Conservation (phyloP, 2,888 invertebrate species). For the Elysia crispata region DNA sequence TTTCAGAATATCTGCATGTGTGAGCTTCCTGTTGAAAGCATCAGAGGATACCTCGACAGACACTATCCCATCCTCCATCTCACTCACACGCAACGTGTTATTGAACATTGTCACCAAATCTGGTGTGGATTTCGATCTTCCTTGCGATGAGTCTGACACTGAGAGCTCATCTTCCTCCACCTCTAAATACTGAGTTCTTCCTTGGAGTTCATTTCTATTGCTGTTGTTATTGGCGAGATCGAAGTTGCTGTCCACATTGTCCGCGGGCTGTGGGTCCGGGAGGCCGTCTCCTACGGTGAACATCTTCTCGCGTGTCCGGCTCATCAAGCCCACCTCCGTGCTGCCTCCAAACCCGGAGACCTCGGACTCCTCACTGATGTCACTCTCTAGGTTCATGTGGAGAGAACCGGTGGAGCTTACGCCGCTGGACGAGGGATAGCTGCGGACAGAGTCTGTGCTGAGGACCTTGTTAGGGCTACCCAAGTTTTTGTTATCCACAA, state of each 20-base stretch:
- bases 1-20: conserved; percentile 48
- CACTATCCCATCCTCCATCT: conserved; percentile 48
- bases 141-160: neutral
- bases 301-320: neutral
- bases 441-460: conserved; percentile 77
- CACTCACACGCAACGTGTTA: conserved; percentile 39
- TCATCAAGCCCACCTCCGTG: neutral
- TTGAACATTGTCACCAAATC: conserved; percentile 40
- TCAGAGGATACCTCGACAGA: conserved; percentile 41
- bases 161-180: conserved; percentile 54
- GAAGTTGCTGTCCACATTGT: conserved; percentile 20
- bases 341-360: conserved; percentile 5
- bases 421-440: conserved; percentile 78
- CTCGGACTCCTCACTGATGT: conserved; percentile 68
- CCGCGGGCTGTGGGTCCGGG: neutral
- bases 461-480: conserved; percentile 64
- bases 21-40: conserved; percentile 37
- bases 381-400: conserved; percentile 72
- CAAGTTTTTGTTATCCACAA: conserved; percentile 63
- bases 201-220: conserved; percentile 37
- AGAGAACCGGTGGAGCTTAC: conserved; percentile 78
- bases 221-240: conserved; percentile 12
- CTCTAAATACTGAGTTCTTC: conserved; percentile 50
- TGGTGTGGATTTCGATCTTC: conserved; percentile 41
- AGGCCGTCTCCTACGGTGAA: neutral